A percentile compares a stretch with the other conserved stretches of the same genome.
Conservation (phyloP, 2,113 vertebrate species). For the Ornithorhynchus anatinus region DNA sequence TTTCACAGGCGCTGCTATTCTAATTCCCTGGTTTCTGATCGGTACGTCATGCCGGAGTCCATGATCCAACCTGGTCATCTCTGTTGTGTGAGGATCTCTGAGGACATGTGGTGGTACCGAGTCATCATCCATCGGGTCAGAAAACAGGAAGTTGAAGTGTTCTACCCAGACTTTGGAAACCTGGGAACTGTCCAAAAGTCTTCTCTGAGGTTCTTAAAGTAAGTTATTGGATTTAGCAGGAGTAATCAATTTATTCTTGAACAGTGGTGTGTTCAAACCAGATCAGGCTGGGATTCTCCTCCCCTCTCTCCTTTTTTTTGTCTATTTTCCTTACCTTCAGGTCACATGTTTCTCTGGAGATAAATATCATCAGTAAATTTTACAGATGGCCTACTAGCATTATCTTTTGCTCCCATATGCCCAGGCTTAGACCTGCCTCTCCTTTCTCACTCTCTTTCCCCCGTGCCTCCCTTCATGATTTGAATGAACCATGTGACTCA, state of each 20-base stretch:
- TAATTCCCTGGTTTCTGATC: slow-evolving; percentile 75
- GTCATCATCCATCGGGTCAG: slow-evolving; percentile 82
- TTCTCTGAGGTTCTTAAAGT: slow-evolving; percentile 91
- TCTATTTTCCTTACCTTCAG: neutral
- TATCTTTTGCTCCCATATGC: no score
- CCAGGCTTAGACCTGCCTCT: no score
- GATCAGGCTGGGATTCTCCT: neutral
- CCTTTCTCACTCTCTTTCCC: neutral
- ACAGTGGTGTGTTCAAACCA: neutral
- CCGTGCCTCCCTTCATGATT: neutral
- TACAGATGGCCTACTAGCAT: neutral
- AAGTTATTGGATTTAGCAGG: slow-evolving; percentile 46
- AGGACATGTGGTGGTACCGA: slow-evolving; percentile 87
- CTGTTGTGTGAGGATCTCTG: slow-evolving; percentile 77
- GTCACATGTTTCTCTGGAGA: neutral
- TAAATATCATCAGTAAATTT: neutral
- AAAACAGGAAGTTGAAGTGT: slow-evolving; percentile 82
- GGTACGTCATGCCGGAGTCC: slow-evolving; percentile 78
- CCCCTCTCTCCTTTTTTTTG: neutral
- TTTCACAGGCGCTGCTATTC: slow-evolving; percentile 83
- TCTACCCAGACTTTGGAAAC: slow-evolving; percentile 87
- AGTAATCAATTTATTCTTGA: neutral
- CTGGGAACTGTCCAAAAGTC: slow-evolving; percentile 69
- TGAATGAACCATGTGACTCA: no score
- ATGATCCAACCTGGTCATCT: slow-evolving; percentile 83